These are phyloP conservation scores for Heliocidaris tuberculata DNA, from an alignment of 35 echinoderm and acorn worm genomes.

Conservation along the genomic window DNA sequence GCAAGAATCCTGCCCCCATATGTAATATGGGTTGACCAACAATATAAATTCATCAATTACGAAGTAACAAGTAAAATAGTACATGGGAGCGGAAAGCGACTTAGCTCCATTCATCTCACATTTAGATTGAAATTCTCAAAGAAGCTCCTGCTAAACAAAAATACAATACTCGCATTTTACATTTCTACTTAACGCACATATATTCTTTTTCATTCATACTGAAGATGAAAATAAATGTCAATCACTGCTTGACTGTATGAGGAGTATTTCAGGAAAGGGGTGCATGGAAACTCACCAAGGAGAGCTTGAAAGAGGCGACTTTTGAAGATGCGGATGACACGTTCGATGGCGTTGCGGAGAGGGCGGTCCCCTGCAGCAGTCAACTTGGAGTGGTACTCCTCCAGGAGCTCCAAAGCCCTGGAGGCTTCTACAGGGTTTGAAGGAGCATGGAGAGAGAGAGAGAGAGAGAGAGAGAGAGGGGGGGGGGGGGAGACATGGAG, in stretches of 20 bases:
- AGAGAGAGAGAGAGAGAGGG: background rate
- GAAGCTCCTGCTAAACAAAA: no score
- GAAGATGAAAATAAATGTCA: background rate
- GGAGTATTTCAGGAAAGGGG: background rate
- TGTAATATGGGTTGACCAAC: no score
- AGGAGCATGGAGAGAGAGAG: background rate
- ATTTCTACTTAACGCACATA: no score
- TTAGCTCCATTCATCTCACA: no score
- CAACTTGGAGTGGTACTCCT: conserved; percentile 94
- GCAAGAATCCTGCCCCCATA: no score
- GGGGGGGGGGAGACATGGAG: background rate
- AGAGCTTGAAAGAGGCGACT: conserved; percentile 95
- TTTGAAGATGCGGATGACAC: conserved; percentile 98
- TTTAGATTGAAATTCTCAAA: no score
- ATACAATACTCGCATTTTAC: no score
- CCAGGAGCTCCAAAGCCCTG: conserved; percentile 90
- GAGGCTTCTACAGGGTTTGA: conserved; percentile 78
- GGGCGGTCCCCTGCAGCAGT: conserved; percentile 88
- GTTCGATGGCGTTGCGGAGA: conserved; percentile 94
- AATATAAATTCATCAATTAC: no score
- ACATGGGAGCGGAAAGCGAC: no score
- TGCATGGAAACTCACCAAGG: conserved; percentile 66
- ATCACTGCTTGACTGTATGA: background rate
- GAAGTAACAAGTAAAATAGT: no score
- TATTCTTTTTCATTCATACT: background rate